phyloP scores from a whole-genome alignment of 2,113 vertebrate genomes.

The Erythrolamprus reginae region DNA sequence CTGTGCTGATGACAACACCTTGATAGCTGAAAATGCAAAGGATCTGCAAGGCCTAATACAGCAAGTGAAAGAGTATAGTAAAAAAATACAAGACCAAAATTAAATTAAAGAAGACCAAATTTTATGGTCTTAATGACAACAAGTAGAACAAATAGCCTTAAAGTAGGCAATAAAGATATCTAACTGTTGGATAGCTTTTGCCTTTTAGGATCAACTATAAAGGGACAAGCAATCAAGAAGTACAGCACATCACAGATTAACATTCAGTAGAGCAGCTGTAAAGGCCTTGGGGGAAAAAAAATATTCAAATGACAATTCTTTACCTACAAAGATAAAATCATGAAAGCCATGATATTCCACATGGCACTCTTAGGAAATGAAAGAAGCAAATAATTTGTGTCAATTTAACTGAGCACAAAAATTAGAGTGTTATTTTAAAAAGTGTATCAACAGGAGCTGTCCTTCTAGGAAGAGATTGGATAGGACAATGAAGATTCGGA shows the following conservation, averaged over 20 bases:
- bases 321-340: background rate
- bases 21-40: background rate
- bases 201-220: background rate
- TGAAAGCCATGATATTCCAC: background rate
- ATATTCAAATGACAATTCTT: background rate
- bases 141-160: background rate
- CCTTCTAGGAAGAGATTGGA: background rate
- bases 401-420: background rate
- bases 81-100: background rate
- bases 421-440: background rate
- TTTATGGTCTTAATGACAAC: background rate
- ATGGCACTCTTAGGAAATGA: no score
- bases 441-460: background rate
- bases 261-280: background rate
- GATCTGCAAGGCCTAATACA: background rate
- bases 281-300: background rate
- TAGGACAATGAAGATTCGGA: background rate
- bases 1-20: background rate
- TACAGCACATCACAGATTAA: background rate
- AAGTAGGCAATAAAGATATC: background rate
- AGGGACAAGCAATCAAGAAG: background rate
- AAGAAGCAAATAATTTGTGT: background rate
- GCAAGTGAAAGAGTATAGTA: background rate
- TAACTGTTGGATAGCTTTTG: background rate
- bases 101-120: background rate